A percentile compares a stretch with the other conserved stretches of the same genome.
These are phyloP conservation scores for Nothocercus julius DNA, from an alignment of 2,113 vertebrate genomes.

Conservation along the genomic window DNA sequence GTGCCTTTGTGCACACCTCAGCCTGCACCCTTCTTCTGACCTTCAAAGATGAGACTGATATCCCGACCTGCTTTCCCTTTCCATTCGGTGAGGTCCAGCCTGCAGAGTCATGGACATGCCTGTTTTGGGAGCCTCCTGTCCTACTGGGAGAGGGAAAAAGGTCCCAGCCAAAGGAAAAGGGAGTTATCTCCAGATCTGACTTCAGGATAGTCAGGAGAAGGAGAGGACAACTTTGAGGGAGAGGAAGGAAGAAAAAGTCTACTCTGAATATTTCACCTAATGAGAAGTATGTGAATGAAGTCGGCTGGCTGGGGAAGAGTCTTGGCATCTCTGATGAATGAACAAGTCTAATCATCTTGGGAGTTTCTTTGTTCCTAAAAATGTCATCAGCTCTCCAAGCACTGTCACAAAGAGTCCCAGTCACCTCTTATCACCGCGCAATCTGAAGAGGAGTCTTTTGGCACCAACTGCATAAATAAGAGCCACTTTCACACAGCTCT, in stretches of 20 bases:
- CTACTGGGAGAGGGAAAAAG: rapidly evolving
- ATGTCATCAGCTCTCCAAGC: constrained; percentile 75
- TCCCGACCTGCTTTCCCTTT: neutral
- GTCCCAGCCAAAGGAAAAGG: neutral
- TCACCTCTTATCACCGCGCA: constrained; percentile 25
- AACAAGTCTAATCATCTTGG: constrained; percentile 7
- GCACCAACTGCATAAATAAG: constrained; percentile 60
- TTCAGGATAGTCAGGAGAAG: neutral
- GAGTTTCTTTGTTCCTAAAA: constrained; percentile 69
- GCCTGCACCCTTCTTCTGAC: neutral
- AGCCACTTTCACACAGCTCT: neutral
- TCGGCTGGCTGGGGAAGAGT: neutral
- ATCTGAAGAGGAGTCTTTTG: constrained; percentile 59
- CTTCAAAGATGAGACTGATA: rapidly evolving
- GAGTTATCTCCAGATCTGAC: neutral
- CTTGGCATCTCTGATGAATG: constrained; percentile 7
- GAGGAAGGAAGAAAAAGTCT: neutral
- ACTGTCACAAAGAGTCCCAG: constrained; percentile 68
- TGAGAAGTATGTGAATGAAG: neutral
- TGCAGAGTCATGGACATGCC: rapidly evolving
- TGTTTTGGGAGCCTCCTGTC: neutral
- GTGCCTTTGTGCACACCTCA: neutral
- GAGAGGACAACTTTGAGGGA: neutral
- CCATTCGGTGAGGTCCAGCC: neutral
- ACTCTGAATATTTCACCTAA: neutral